Evolutionary conservation across 2,797 vertebrate species (phyloP), one percentile per base, ranked within the genome.

Genomic region (Allobates femoralis): DNA sequence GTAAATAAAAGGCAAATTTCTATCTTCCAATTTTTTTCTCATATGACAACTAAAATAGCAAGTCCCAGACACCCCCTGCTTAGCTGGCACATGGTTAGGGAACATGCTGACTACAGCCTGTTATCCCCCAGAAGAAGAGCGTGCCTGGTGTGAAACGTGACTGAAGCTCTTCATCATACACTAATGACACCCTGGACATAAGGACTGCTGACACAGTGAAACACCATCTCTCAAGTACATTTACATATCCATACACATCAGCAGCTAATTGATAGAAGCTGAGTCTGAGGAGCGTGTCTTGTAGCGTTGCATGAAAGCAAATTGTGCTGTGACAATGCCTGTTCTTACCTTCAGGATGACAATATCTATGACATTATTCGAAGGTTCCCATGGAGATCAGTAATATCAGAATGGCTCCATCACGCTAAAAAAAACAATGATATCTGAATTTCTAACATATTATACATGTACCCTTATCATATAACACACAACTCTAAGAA

Each of bases 371-470:
- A 92, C 86, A 84, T 90, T 90, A 87, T 89, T 5, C 89, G 87
- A 41, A 77, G 88, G 95, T 97, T 97, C 93, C 96, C 92, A 94
- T 96, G 94, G 96, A 92, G 94, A 97, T 94, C 91, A 91, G 90
- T 91, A 90, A 90, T 95, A 94, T 95, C 93, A 94, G 92, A 32
- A 94, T 92, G 89, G 90, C 95, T 55, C 28, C 75, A 34, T 14
- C 28, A 23, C 56, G 30, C 5, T 55, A 21, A 30, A 34, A 32
- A 77, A 53, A 32, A 32, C 28, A 77, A 21, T 19, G 51, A 55
- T 55, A 55, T 32, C 75, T 55, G 18, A 32, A 32, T 77, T 77
- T 32, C 4, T 8, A 28, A 32, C 75, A 56, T 77, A 56, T 5
- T 30, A 23, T 77, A 30, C 73, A 23, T 8, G 32, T 69, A 69